Evolutionary conservation across 2,113 vertebrate species (phyloP), one percentile per base, ranked within the genome.

Genomic region (Lophura nycthemera): DNA sequence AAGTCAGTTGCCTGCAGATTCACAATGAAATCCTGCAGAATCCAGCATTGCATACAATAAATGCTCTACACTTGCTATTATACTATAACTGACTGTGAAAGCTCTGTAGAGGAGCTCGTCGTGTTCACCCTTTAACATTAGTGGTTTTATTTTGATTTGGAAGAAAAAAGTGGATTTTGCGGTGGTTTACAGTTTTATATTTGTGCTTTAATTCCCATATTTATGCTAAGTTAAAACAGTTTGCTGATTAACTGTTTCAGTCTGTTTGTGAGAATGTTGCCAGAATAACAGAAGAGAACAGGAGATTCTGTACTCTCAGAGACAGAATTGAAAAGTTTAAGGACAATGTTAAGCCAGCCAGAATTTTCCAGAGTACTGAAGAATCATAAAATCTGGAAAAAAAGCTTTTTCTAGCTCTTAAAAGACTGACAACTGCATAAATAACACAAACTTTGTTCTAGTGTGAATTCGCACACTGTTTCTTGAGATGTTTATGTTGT

Each of bases 11-110:
- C 72, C 89, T 93, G 56, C 54, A 88, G 81, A 91, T 50, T 91
- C 87, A 93, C 91, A 94, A 27, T 84, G 79, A 96, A 86, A 84
- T 36, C 24, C 79, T 77, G 69, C 72, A 89, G 56, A 60, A 76
- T 78, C 85, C 75, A 66, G 69, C 65, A 54, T 0, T 76, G 59
- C 66, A 50, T 1, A 2, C 70, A 92, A 87, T 74, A 87, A 66
- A 85, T 72, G 30, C 12, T 76, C 47, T 79, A 24, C 34, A 17
- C 63, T 64, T 82, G 47, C 22, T 71, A 74, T 67, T 92, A 81
- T 45, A 13, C 20, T 54, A 21, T 90, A 80, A 72, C 42, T 36
- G 25, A 72, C 48, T 70, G 25, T 80, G 85, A 88, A 90, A 71
- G 4, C 78, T 75, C 65, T 52, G 54, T 54, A 86, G 36, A 83